These are phyloP conservation scores for Trigoniulus corallinus DNA, from an alignment of 1,140 invertebrate species.

Conservation along the genomic window DNA sequence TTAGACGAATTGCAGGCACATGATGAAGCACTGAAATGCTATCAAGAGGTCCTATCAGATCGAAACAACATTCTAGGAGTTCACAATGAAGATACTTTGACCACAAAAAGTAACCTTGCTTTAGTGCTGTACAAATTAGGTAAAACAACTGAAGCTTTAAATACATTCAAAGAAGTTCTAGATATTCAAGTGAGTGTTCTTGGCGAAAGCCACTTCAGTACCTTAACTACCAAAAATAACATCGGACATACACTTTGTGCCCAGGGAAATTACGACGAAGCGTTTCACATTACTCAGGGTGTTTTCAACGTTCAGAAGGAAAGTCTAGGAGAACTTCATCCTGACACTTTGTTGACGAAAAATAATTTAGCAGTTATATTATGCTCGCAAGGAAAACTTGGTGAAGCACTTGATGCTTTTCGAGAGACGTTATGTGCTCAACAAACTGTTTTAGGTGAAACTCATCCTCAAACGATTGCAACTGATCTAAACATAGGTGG, in stretches of 20 bases:
- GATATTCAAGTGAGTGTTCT: conserved; percentile 13
- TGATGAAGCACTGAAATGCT: conserved; percentile 14
- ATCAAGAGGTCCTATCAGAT: conserved; percentile 2
- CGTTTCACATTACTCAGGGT: conserved; percentile 3
- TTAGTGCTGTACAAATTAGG: background rate
- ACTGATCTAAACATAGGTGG: conserved; percentile 7
- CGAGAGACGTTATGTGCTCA: conserved; percentile 12
- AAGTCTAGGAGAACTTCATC: conserved; percentile 9
- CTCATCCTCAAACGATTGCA: conserved; percentile 11
- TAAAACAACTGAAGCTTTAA: conserved; percentile 4
- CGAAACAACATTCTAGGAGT: background rate
- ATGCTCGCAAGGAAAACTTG: conserved; percentile 2
- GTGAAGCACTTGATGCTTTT: background rate
- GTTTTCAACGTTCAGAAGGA: conserved; percentile 7
- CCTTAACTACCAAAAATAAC: conserved; percentile 10
- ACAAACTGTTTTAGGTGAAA: conserved; percentile 14
- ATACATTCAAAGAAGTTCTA: conserved; percentile 14
- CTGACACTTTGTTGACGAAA: conserved; percentile 8
- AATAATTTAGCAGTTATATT: conserved; percentile 5
- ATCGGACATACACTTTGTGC: conserved; percentile 9
- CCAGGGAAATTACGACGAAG: conserved; percentile 9
- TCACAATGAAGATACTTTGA: conserved; percentile 2
- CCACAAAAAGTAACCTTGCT: conserved; percentile 2
- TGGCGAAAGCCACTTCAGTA: conserved; percentile 14
- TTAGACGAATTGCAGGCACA: conserved; percentile 12